A percentile compares a stretch with the other conserved stretches of the same genome.
Conservation (phyloP, 2,797 vertebrate species). For the Capromys pilorides region DNA sequence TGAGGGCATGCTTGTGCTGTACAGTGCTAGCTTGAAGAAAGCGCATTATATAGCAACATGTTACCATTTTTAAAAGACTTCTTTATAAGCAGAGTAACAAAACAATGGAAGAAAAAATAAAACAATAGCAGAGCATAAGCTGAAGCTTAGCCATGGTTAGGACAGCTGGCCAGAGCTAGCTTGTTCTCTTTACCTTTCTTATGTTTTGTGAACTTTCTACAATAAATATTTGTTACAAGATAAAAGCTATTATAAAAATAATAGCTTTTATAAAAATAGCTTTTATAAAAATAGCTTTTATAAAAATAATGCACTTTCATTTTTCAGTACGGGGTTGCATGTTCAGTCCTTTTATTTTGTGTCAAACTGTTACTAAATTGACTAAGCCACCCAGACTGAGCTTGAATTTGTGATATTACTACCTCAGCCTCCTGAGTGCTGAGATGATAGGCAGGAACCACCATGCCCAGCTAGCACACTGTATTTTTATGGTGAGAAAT, state of each 20-base stretch:
- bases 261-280: conserved; percentile 37
- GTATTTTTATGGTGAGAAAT: background rate
- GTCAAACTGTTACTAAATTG: background rate
- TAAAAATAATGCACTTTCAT: background rate
- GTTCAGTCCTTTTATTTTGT: background rate
- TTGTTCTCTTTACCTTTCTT: conserved; percentile 3
- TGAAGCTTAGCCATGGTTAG: background rate
- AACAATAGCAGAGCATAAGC: background rate
- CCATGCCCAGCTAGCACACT: background rate
- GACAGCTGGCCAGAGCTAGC: background rate
- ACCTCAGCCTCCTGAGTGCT: background rate
- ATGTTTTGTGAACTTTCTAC: background rate
- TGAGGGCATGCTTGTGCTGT: background rate
- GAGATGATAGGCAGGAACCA: background rate
- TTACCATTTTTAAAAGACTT: background rate
- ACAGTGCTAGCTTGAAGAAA: background rate
- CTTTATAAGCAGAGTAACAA: background rate
- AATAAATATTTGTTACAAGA: background rate
- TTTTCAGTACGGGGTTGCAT: background rate
- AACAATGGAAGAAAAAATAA: background rate
- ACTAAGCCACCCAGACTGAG: background rate
- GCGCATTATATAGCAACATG: background rate
- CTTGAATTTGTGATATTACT: background rate
- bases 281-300: background rate
- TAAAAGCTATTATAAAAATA: conserved; percentile 34